Percentiles rank a stretch among this genome's conserved stretches.
phyloP scores from a whole-genome alignment of 1,140 invertebrate species.

The Ceratoteleas bidentatus region DNA sequence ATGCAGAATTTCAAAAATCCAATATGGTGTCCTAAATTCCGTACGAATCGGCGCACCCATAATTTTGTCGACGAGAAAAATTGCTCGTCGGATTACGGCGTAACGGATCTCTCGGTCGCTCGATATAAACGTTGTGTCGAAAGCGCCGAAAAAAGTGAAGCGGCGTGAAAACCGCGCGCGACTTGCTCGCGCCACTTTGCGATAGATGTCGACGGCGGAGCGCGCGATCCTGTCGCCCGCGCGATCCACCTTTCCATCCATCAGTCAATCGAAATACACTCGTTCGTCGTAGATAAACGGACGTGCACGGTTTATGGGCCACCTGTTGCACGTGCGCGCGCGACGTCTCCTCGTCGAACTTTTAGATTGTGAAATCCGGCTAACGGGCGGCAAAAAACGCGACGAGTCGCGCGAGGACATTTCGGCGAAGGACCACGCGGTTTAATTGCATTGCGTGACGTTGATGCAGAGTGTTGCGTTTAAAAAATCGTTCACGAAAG shows the following conservation, averaged over 20 bases:
- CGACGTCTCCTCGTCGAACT: constrained; percentile 68
- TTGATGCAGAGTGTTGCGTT: neutral
- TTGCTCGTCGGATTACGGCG: no score
- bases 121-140: no score
- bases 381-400: constrained; percentile 64
- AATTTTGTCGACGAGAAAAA: no score
- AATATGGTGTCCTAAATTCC: no score
- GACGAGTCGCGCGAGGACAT: constrained; percentile 50
- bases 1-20: no score
- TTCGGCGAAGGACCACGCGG: constrained; percentile 21
- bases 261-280: constrained; percentile 74
- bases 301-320: constrained; percentile 71
- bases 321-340: constrained; percentile 70
- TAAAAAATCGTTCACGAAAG: no score
- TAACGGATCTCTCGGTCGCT: no score
- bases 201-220: no score
- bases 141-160: no score
- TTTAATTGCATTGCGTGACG: constrained; percentile 38
- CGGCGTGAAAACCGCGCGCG: no score
- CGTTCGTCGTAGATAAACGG: constrained; percentile 73
- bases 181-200: no score
- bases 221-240: constrained; percentile 47
- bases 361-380: constrained; percentile 68
- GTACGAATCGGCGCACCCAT: no score
- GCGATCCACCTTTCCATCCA: constrained; percentile 69